Percentiles rank a stretch among this genome's conserved stretches.
Evolutionary conservation across 2,888 invertebrate genomes (phyloP).

Genomic region (Cerastis leucographa): DNA sequence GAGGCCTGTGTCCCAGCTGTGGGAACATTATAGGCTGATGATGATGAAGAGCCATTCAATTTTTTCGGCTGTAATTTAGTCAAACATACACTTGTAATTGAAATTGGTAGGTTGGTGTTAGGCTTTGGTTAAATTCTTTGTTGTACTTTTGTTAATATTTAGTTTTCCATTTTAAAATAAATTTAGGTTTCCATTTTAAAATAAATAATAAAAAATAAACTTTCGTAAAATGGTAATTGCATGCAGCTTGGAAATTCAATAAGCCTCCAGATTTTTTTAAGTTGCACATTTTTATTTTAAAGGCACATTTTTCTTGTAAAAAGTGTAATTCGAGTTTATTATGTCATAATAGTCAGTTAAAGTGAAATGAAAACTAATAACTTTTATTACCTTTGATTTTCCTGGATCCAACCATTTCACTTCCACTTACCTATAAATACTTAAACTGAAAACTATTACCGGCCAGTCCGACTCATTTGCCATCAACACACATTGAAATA

Average conservation of each 20-base stretch:
- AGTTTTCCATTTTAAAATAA: no score
- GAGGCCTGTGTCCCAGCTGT: no score
- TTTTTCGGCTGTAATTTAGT: slow-evolving; percentile 31
- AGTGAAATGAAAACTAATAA: neutral
- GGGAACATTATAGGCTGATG: no score
- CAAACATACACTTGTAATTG: slow-evolving; percentile 16
- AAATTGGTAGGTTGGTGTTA: neutral
- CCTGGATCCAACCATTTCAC: neutral
- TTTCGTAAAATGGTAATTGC: neutral
- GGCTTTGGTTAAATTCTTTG: neutral
- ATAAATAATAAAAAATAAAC: neutral
- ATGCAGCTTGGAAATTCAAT: neutral
- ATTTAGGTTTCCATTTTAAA: no score
- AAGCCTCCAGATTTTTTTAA: neutral
- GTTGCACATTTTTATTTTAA: no score
- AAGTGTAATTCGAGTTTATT: neutral
- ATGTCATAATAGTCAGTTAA: neutral
- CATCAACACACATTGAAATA: slow-evolving; percentile 35
- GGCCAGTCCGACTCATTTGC: slow-evolving; percentile 21
- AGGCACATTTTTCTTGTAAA: neutral
- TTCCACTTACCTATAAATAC: neutral
- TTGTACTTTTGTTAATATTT: neutral
- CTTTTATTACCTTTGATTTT: neutral
- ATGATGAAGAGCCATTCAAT: slow-evolving; percentile 21
- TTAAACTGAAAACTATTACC: slow-evolving; percentile 17